These are phyloP conservation scores for Theristicus caerulescens DNA, from an alignment of 2,113 vertebrate genomes.

Conservation along the genomic window DNA sequence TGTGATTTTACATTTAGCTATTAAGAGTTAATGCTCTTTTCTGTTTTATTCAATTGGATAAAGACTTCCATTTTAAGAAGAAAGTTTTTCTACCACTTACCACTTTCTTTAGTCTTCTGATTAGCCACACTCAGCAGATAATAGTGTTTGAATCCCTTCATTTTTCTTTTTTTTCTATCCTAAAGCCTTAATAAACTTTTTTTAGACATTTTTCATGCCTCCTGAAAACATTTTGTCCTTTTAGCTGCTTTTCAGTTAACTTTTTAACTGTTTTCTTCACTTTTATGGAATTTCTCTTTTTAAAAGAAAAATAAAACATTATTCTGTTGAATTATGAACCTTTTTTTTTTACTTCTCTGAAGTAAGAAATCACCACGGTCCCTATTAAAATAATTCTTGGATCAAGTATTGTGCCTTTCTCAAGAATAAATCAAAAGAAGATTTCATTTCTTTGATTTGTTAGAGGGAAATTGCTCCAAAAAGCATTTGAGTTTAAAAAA, in stretches of 20 bases:
- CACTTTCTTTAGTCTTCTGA: background rate
- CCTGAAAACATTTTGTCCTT: background rate
- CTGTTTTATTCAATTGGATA: background rate
- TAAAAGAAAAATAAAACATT: background rate
- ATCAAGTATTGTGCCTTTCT: background rate
- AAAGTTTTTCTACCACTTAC: background rate
- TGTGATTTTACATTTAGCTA: background rate
- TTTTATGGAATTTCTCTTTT: background rate
- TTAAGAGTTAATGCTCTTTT: background rate
- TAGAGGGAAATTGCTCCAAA: background rate
- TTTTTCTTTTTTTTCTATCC: background rate
- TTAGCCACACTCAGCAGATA: background rate
- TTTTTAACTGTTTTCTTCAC: background rate
- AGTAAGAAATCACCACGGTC: background rate
- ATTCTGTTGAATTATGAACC: background rate
- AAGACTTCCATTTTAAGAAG: background rate
- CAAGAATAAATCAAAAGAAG: background rate
- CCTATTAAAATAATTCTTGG: background rate
- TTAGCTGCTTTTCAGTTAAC: background rate
- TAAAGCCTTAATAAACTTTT: background rate
- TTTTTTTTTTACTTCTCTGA: background rate
- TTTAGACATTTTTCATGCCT: background rate
- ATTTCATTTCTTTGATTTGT: background rate
- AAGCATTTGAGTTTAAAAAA: background rate
- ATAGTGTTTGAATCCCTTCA: accelerated